Base-by-base conservation (phyloP, 1,140 invertebrate genomes). In the Aphelinus atriplicis region DNA sequence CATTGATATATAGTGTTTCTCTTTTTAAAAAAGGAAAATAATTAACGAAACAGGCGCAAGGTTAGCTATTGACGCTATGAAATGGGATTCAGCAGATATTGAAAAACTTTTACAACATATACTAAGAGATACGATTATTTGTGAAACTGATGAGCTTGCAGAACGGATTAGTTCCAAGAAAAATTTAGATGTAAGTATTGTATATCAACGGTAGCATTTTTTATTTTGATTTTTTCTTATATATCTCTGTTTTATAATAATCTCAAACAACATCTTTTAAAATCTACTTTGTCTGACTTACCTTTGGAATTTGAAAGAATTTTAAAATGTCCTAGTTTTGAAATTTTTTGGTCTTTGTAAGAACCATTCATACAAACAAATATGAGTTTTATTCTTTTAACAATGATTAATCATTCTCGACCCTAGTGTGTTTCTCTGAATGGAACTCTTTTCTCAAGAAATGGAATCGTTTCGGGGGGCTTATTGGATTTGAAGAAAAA, bases 361-460 rank as follows among this genome's bases (percentile, higher is more conserved):
- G 26, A 26, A 26, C 26, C 26, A 26, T 26, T 26, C 26, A 26
- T 26, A 26, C 26, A 26, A 26, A 26, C 26, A 26, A 26, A 26
- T 26, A 26, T 26, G 26, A 26, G 26, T 26, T 26, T 26, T 26
- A 26, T 26, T 26, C 26, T 26, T 26, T 26, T 26, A 26, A 26
- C 26, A 26, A 26, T 26, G 26, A 26, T 26, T 26, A 26, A 26
- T 26, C 26, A 26, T 26, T 26, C 26, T 26, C 26, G 26, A 26
- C 26, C 26, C 26, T 26, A 92, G 91, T 94, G 97, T 57, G 93
- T 99, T 62, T 95, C 98, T 1, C 86, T 99, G 50, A 97, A 99
- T 89, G 98, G 98, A 68, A 99, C 96, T 9, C 96, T 98, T 81
- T 99, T 98, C 89, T 95, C 96, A 84, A 98, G 97, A 87, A 96